phyloP scores from a whole-genome alignment of 2,113 vertebrate species.

The Antechinus flavipes region DNA sequence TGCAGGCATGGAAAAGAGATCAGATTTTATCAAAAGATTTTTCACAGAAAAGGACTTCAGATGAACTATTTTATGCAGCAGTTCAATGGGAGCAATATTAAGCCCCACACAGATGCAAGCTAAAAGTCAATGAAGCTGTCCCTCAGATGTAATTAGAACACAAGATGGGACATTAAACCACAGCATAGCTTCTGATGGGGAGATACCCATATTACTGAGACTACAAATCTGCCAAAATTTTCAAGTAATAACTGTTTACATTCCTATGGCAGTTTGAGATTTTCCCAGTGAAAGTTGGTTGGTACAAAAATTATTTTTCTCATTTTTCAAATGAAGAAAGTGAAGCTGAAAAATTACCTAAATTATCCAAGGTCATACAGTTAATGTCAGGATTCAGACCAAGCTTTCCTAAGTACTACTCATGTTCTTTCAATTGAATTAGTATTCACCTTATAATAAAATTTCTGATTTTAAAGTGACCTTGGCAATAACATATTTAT shows the following conservation, averaged over 20 bases:
- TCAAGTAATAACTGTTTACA: neutral
- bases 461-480: neutral
- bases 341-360: neutral
- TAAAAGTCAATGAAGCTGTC: neutral
- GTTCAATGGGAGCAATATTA: neutral
- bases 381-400: neutral
- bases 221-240: neutral
- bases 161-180: neutral
- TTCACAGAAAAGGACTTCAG: neutral
- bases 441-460: neutral
- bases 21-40: neutral
- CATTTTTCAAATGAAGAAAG: neutral
- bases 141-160: neutral
- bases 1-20: neutral
- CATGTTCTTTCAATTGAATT: neutral
- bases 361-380: neutral
- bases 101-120: neutral
- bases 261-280: neutral
- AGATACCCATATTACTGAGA: neutral
- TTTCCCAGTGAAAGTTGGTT: neutral
- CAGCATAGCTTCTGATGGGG: neutral
- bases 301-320: neutral
- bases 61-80: neutral
- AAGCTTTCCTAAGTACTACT: neutral
- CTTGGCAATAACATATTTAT: neutral